phyloP scores from a whole-genome alignment of 2,888 invertebrate genomes.

The Bembecia ichneumoniformis region DNA sequence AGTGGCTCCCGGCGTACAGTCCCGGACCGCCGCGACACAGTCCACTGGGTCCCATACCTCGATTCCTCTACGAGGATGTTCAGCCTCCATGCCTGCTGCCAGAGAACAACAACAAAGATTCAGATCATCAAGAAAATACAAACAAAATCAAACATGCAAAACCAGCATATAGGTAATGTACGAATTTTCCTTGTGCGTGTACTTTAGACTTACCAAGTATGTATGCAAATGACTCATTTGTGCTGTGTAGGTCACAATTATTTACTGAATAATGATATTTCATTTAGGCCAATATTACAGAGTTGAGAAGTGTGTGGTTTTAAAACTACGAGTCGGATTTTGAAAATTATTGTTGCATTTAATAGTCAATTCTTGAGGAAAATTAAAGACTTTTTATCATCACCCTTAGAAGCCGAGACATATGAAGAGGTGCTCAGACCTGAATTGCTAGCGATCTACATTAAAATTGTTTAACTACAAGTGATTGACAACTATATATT shows the following conservation, averaged over 20 bases:
- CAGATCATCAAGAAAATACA: slow-evolving; percentile 53
- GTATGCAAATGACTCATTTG: neutral
- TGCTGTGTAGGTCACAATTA: neutral
- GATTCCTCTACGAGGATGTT: slow-evolving; percentile 64
- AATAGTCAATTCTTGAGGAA: too few relatives aligned
- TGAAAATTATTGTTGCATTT: too few relatives aligned
- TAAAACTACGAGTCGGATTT: too few relatives aligned
- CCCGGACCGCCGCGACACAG: slow-evolving; percentile 67
- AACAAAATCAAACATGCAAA: slow-evolving; percentile 70
- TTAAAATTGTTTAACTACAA: too few relatives aligned
- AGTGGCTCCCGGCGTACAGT: slow-evolving; percentile 69
- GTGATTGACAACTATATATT: too few relatives aligned
- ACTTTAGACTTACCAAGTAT: slow-evolving; percentile 6
- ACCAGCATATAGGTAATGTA: slow-evolving; percentile 71
- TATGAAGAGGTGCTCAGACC: too few relatives aligned
- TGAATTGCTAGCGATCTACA: too few relatives aligned
- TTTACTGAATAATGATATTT: neutral
- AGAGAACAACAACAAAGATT: slow-evolving; percentile 64
- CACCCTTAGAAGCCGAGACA: too few relatives aligned
- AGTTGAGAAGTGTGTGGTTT: too few relatives aligned
- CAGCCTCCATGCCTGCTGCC: slow-evolving; percentile 51
- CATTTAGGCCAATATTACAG: neutral
- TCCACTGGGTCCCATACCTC: slow-evolving; percentile 61
- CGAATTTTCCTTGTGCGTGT: slow-evolving; percentile 25
- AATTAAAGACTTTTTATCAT: too few relatives aligned